A percentile compares a stretch with the other conserved stretches of the same genome.
phyloP scores from a whole-genome alignment of 2,113 vertebrate genomes.

The Coracopsis vasa region DNA sequence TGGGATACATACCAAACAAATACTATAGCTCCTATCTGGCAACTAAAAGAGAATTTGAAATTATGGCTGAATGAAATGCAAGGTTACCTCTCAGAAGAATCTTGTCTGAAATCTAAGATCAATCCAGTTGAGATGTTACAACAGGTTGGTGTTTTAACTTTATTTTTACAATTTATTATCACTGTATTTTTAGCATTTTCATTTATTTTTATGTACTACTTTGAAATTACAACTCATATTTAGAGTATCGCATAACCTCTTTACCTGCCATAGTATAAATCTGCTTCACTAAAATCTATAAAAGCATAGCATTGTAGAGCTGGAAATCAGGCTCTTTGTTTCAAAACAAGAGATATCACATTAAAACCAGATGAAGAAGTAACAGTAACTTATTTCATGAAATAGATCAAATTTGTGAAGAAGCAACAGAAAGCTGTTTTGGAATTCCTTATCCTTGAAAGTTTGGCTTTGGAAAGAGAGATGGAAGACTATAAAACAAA shows the following conservation, averaged over 20 bases:
- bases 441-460: constrained; percentile 77
- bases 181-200: not conserved
- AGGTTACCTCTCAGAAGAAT: not conserved
- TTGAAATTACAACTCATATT: not conserved
- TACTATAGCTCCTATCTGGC: constrained; percentile 80
- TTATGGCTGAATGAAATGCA: constrained; percentile 70
- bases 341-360: not conserved
- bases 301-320: not conserved
- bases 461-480: constrained; percentile 73
- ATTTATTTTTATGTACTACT: not conserved
- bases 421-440: constrained; percentile 77
- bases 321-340: not conserved
- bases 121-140: constrained; percentile 70
- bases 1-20: constrained; percentile 67
- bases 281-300: not conserved
- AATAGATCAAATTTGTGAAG: constrained; percentile 84
- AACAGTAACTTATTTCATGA: not conserved
- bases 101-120: constrained; percentile 6
- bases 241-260: not conserved
- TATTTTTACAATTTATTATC: not conserved
- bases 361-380: not conserved
- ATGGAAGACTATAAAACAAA: constrained; percentile 69
- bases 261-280: not conserved
- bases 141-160: constrained; percentile 77
- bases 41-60: constrained; percentile 81